These are phyloP conservation scores for Lithobates sylvaticus DNA, from an alignment of 2,797 vertebrate genomes.

Conservation along the genomic window DNA sequence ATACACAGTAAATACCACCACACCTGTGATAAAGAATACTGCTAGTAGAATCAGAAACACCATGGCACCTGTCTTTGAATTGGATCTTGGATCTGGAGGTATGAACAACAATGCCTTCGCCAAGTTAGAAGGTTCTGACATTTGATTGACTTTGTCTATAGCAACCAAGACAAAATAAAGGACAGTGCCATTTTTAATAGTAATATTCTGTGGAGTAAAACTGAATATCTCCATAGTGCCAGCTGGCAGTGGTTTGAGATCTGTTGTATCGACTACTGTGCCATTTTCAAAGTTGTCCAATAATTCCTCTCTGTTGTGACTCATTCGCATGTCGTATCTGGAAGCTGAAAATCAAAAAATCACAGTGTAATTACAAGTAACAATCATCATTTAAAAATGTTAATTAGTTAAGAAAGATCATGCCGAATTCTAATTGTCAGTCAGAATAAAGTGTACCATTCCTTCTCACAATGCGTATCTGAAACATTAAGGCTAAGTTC, in stretches of 20 bases:
- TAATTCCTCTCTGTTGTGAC: slow-evolving; percentile 62
- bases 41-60: background rate
- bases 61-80: background rate
- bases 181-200: slow-evolving; percentile 65
- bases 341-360: slow-evolving; percentile 60
- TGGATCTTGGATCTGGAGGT: slow-evolving; percentile 30
- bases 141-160: slow-evolving; percentile 65
- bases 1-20: no score
- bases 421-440: background rate
- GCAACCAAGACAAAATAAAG: slow-evolving; percentile 68
- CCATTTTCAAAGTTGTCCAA: slow-evolving; percentile 65
- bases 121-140: slow-evolving; percentile 70
- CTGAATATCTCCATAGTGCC: slow-evolving; percentile 65
- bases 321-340: slow-evolving; percentile 68
- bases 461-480: no score
- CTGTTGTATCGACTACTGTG: slow-evolving; percentile 63
- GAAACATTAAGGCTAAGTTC: no score
- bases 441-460: no score
- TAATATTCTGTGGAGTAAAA: slow-evolving; percentile 63
- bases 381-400: background rate
- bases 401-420: background rate
- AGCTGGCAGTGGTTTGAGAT: slow-evolving; percentile 64
- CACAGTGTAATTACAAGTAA: background rate
- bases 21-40: background rate
- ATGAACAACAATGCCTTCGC: slow-evolving; percentile 66